These are phyloP conservation scores for Meda fulgida DNA, from an alignment of 2,797 vertebrate genomes.

Conservation along the genomic window DNA sequence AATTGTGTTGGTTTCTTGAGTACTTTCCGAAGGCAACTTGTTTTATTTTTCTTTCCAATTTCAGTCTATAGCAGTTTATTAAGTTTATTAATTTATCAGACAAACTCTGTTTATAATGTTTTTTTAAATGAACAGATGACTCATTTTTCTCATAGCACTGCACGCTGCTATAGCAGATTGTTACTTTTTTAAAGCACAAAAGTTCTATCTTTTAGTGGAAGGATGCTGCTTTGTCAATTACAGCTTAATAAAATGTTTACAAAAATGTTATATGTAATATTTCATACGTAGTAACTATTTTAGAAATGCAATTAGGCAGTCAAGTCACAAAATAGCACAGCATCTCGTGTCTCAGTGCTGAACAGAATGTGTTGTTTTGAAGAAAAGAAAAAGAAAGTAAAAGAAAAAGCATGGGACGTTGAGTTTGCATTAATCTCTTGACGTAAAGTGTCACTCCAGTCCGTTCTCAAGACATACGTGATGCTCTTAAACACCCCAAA, in stretches of 20 bases:
- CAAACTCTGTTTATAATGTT: not conserved
- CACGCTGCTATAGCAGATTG: not conserved
- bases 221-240: not conserved
- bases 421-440: not conserved
- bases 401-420: not conserved
- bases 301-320: not conserved
- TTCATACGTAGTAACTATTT: not conserved
- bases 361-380: not conserved
- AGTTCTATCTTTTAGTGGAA: not conserved
- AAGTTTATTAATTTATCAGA: not conserved
- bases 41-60: not conserved
- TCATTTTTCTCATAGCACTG: too few species aligned
- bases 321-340: not conserved
- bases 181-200: not conserved
- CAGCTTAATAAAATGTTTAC: not conserved
- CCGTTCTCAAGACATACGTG: not conserved
- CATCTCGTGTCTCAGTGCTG: not conserved
- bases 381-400: not conserved
- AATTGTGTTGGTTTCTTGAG: not conserved
- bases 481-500: slow-evolving; percentile 28
- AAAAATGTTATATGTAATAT: not conserved
- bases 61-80: not conserved
- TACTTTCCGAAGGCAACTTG: not conserved
- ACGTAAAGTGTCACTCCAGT: not conserved
- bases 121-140: not conserved